Conservation (phyloP, 2,888 invertebrate species). For the Drosophila pseudotalamancana region DNA sequence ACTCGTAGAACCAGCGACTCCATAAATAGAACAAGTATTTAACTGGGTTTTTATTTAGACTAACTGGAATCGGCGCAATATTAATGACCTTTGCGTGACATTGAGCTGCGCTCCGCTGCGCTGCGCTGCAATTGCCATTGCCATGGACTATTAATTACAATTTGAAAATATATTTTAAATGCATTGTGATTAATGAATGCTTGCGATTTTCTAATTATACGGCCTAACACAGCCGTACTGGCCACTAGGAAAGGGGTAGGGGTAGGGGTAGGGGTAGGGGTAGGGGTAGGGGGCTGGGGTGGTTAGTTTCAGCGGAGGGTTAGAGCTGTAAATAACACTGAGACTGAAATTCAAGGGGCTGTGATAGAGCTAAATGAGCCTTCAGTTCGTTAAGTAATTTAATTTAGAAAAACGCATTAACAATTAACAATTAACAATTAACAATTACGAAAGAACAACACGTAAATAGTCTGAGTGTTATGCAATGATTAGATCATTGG, state of each 20-base stretch:
- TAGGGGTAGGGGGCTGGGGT: neutral
- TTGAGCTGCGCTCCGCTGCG: conserved; percentile 43
- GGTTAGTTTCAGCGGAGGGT: conserved; percentile 23
- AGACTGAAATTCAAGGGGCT: conserved; percentile 7
- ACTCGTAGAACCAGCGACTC: conserved; percentile 22
- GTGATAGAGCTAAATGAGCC: conserved; percentile 30
- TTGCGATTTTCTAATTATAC: conserved; percentile 73
- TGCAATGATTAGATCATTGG: conserved; percentile 48
- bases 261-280: neutral
- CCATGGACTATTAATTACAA: conserved; percentile 69
- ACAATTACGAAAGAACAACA: conserved; percentile 22
- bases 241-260: no score
- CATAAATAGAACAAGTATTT: conserved; percentile 3
- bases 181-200: conserved; percentile 66
- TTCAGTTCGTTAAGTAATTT: conserved; percentile 51
- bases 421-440: conserved; percentile 48
- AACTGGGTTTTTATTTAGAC: conserved; percentile 1
- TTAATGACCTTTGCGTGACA: conserved; percentile 76
- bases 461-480: neutral
- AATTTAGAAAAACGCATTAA: conserved; percentile 44
- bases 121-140: conserved; percentile 51
- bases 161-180: conserved; percentile 75
- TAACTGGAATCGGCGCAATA: conserved; percentile 21
- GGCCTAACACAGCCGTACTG: neutral
- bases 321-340: neutral